phyloP scores from a whole-genome alignment of 1,140 invertebrate genomes.

The Xylocopa sonorina region DNA sequence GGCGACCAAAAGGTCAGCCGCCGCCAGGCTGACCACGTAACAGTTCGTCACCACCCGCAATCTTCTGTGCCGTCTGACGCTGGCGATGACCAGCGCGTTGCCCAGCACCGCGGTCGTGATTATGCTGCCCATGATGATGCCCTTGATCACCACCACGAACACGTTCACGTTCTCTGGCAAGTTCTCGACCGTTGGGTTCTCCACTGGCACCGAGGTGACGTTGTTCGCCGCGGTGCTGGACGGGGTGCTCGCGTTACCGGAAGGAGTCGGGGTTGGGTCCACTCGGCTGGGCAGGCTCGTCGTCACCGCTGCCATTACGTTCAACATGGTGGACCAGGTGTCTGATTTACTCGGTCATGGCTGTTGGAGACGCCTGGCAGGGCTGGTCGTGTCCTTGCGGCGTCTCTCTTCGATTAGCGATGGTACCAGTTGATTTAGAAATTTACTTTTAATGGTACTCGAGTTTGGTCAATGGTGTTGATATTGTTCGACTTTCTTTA shows the following conservation, averaged over 20 bases:
- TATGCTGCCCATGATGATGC: constrained; percentile 90
- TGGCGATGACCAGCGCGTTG: constrained; percentile 92
- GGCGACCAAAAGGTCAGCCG: constrained; percentile 96
- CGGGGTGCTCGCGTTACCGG: constrained; percentile 46
- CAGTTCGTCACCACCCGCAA: constrained; percentile 95
- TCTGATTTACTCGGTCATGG: constrained; percentile 22
- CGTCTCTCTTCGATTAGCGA: too few relatives aligned
- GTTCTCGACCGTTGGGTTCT: constrained; percentile 76
- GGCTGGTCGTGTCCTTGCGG: background rate
- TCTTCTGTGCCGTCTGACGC: constrained; percentile 89
- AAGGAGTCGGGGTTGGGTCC: constrained; percentile 66
- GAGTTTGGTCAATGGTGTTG: too few relatives aligned
- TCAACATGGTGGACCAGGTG: constrained; percentile 71
- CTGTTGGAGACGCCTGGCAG: too few relatives aligned
- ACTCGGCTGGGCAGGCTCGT: constrained; percentile 72
- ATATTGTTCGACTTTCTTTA: too few relatives aligned
- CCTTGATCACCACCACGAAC: constrained; percentile 86
- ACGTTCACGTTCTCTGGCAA: constrained; percentile 74
- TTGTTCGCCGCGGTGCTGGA: constrained; percentile 62
- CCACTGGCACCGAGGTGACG: constrained; percentile 70
- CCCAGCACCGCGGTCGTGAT: constrained; percentile 94
- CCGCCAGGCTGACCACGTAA: constrained; percentile 96
- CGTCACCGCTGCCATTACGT: constrained; percentile 77
- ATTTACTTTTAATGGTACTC: too few relatives aligned
- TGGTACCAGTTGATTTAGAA: too few relatives aligned